Evolutionary conservation across 1,140 invertebrate genomes (phyloP).

Genomic region (Drosophila littoralis): DNA sequence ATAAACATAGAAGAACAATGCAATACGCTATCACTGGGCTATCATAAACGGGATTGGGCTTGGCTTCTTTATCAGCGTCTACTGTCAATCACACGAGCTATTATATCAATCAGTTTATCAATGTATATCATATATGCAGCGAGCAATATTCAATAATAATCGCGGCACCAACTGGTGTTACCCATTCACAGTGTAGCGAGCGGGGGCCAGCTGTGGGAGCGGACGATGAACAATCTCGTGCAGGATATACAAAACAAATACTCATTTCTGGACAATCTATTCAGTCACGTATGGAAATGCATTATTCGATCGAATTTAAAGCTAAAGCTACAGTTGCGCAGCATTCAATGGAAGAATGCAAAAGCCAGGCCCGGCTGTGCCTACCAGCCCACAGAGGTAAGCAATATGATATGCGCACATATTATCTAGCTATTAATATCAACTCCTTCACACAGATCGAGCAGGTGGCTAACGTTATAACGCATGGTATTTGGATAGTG

Average conservation of each 20-base stretch:
- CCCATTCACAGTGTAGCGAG: conserved; percentile 23
- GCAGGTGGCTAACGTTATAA: conserved; percentile 95
- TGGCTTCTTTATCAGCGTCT: conserved; percentile 12
- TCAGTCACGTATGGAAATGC: conserved; percentile 75
- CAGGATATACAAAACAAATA: conserved; percentile 76
- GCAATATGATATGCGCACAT: conserved; percentile 18
- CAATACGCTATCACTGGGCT: neutral
- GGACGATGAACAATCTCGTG: conserved; percentile 59
- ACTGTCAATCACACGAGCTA: neutral
- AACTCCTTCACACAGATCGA: conserved; percentile 87
- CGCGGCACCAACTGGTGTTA: neutral
- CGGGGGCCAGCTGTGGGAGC: conserved; percentile 20
- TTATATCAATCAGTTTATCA: conserved; percentile 20
- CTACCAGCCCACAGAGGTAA: conserved; percentile 86
- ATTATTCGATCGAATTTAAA: conserved; percentile 69
- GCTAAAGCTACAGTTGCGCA: conserved; percentile 65
- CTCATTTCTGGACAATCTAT: conserved; percentile 73
- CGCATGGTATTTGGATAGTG: conserved; percentile 94
- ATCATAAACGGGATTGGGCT: conserved; percentile 16
- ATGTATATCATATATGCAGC: conserved; percentile 2
- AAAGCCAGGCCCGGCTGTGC: conserved; percentile 86
- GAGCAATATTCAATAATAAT: neutral
- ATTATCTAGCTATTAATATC: neutral
- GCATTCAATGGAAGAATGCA: conserved; percentile 86
- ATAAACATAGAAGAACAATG: conserved; percentile 26